Base-by-base conservation (phyloP, 2,888 invertebrate genomes). In the Melinaea marsaeus region DNA sequence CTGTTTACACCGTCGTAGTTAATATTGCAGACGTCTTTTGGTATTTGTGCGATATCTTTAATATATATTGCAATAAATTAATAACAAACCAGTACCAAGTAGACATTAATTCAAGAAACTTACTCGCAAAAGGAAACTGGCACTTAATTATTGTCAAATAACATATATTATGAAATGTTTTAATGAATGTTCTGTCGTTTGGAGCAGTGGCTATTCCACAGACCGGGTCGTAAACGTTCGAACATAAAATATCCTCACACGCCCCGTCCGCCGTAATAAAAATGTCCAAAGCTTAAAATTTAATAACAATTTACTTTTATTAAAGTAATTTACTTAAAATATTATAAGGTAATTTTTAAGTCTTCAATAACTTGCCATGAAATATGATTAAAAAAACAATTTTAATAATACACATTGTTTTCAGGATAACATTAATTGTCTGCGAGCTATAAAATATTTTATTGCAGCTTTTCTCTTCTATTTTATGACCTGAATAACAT, bases 141-240 rank as follows among this genome's bases (percentile, higher is more conserved):
- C 88, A 88, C 66, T 74, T 76, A 47, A 78, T 74, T 67, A 75
- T 80, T 55, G 70, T 75, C 56, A 88, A 69, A 63, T 77, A 73
- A 63, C 89, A 89, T 63, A 78, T 71, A 67, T 89, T 89, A 57
- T 83, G 79, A 67, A 76, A 86, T 57, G 60, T 75, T 32, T 74
- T 72, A 13, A 76, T 70, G n/a, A 75, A 63, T 47, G 60, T 67
- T 13, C 65, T 63, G 2, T 77, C 78, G 45, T 75, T 71, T 32
- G 58, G 48, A 3, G 72, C 62, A 35, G 67, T 68, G 2, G 74
- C 72, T 56, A 72, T 64, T 3, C 82, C 85, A 69, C 89, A 89
- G 4, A 88, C 83, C 2, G 79, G 78, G 51, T 87, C 85, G 45
- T 77, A 71, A 5, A 86, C 67, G 64, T 83, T 76, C 2, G 89